Conservation (phyloP, 2,888 invertebrate genomes). For the Watsonalla cultraria region DNA sequence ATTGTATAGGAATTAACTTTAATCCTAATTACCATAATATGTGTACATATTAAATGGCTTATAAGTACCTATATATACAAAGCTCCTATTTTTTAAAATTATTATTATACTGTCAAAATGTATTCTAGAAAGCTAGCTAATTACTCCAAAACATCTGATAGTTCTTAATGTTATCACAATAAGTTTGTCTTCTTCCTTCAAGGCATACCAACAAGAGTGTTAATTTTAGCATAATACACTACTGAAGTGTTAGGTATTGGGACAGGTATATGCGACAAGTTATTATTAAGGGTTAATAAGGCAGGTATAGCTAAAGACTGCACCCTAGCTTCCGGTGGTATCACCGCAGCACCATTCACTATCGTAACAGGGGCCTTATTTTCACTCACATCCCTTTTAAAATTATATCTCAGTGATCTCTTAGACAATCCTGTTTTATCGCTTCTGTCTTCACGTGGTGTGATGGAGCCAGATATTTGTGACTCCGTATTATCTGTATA, state of each 20-base stretch:
- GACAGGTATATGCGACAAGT: slow-evolving; percentile 55
- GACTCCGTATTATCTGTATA: slow-evolving; percentile 3
- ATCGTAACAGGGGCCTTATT: slow-evolving; percentile 32
- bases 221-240: slow-evolving; percentile 59
- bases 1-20: too few species aligned
- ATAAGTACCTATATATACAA: too few species aligned
- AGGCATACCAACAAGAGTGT: slow-evolving; percentile 40
- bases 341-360: slow-evolving; percentile 42
- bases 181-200: slow-evolving; percentile 6
- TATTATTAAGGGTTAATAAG: slow-evolving; percentile 52
- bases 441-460: not conserved
- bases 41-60: too few species aligned
- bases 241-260: slow-evolving; percentile 67
- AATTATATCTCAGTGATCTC: slow-evolving; percentile 14
- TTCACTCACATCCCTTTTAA: slow-evolving; percentile 27
- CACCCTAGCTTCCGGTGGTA: slow-evolving; percentile 48
- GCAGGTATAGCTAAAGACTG: slow-evolving; percentile 55
- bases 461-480: not conserved
- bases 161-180: too few species aligned
- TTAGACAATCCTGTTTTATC: slow-evolving; percentile 4
- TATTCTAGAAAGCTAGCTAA: too few species aligned
- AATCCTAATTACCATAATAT: too few species aligned
- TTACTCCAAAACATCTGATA: too few species aligned
- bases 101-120: too few species aligned
- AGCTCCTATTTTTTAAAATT: too few species aligned